Evolutionary conservation across 2,113 vertebrate species (phyloP), one percentile per base, ranked within the genome.

Genomic region (Murina feae): DNA sequence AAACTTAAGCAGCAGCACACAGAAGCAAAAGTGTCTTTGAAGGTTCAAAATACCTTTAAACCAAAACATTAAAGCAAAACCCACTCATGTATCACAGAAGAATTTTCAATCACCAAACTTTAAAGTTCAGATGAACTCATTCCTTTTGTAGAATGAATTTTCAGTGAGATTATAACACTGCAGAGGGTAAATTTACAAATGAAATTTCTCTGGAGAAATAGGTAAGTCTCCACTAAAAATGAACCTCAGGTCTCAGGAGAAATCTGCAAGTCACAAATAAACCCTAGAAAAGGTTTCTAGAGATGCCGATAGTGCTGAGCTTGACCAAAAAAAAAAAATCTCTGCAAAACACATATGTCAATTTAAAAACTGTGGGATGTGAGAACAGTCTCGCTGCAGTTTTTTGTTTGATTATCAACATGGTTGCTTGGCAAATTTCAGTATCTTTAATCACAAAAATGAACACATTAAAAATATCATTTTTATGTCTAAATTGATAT

Each of bases 261-360:
- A 88, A 90, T 81, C 78, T 71, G n/a, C 53, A 83, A 95, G 89
- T 63, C 65, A 90, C 21, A 95, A 85, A 90, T 44, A 32, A 96
- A 75, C 17, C 28, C 42, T 49, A 60, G 16, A 71, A 58, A 92
- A 78, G 11, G 83, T 63, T 96, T 65, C 80, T 55, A 95, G 71
- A 95, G 55, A 94, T 1, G 0, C 2, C n/a, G 49, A 80, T 55
- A 83, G 6, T 66, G 32, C 39, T 94, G 39, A 82, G 20, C 44
- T 55, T 78, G 42, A 89, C 58, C 14, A 51, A 13, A 91, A 93
- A 32, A 51, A 13, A 91, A 93, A 92, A 95, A 80, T 20, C 23
- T 23, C 74, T 82, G 49, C 6, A 93, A 91, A 89, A 42, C 14
- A 68, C 23, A 85, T 4, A 47, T 1, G 71, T 44, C 28, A 65